These are phyloP conservation scores for Schizothorax lantsangensis DNA, from an alignment of 2,797 vertebrate species.

Conservation along the genomic window DNA sequence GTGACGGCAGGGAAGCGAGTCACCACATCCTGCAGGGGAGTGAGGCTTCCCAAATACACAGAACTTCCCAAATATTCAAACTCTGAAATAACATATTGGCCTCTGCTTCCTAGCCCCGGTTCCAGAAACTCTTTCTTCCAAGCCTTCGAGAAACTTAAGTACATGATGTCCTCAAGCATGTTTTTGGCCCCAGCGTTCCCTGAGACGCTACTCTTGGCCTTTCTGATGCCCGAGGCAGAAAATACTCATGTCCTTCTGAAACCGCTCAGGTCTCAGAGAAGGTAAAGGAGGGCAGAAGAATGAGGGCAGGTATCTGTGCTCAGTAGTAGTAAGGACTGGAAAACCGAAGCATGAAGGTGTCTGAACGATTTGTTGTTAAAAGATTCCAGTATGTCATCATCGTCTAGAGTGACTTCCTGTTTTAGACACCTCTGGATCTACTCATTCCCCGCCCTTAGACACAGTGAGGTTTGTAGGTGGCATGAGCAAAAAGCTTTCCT, in stretches of 20 bases:
- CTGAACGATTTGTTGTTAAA: neutral
- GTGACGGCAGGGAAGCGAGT: conserved; percentile 52
- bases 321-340: neutral
- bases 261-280: neutral
- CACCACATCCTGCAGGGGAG: conserved; percentile 45
- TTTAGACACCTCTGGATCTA: conserved; percentile 22
- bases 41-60: neutral
- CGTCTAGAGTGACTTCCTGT: conserved; percentile 20
- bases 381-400: conserved; percentile 15
- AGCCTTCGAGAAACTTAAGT: neutral
- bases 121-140: conserved; percentile 12
- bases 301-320: neutral
- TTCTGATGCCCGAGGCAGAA: neutral
- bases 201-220: neutral
- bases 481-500: neutral
- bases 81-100: conserved; percentile 9
- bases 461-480: neutral
- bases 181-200: neutral
- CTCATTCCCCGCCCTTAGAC: conserved; percentile 1
- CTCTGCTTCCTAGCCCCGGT: conserved; percentile 2
- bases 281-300: neutral
- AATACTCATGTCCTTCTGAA: conserved; percentile 1
- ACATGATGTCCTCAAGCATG: conserved; percentile 21
- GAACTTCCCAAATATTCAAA: conserved; percentile 15
- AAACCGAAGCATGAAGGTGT: neutral